Conservation (phyloP, 2,113 vertebrate genomes). For the Megaleporinus macrocephalus region DNA sequence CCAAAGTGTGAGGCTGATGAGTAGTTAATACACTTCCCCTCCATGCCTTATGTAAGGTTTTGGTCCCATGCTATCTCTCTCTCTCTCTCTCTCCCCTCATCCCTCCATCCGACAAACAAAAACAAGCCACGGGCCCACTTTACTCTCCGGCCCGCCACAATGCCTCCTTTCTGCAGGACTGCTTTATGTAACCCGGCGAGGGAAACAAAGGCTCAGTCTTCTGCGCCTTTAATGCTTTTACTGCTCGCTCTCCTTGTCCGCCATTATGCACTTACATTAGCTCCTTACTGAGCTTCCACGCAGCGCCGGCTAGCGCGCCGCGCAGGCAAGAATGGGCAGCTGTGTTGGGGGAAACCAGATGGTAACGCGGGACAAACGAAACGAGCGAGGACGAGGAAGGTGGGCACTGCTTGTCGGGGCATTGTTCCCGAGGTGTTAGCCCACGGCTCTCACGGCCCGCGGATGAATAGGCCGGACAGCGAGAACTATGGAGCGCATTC, state of each 20-base stretch:
- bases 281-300: neutral
- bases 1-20: too few species aligned
- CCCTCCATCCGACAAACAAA: constrained; percentile 42
- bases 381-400: constrained; percentile 34
- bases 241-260: constrained; percentile 3
- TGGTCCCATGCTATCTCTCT: constrained; percentile 4
- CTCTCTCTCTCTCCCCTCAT: constrained; percentile 17
- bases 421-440: constrained; percentile 57
- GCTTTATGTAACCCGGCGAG: constrained; percentile 46
- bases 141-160: constrained; percentile 27
- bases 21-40: neutral
- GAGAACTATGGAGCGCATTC: constrained; percentile 47
- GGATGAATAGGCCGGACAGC: constrained; percentile 51
- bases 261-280: constrained; percentile 44
- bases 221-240: constrained; percentile 43
- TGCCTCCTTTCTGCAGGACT: constrained; percentile 41
- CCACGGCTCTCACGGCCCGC: constrained; percentile 41
- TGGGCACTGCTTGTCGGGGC: constrained; percentile 38
- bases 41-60: constrained; percentile 23
- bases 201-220: constrained; percentile 50
- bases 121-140: constrained; percentile 44
- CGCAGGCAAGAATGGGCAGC: constrained; percentile 28
- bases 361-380: constrained; percentile 50
- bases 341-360: constrained; percentile 11
- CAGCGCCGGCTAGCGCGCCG: neutral